Percentiles rank a stretch among this genome's conserved stretches.
phyloP scores from a whole-genome alignment of 2,113 vertebrate genomes.

The Alethe diademata region DNA sequence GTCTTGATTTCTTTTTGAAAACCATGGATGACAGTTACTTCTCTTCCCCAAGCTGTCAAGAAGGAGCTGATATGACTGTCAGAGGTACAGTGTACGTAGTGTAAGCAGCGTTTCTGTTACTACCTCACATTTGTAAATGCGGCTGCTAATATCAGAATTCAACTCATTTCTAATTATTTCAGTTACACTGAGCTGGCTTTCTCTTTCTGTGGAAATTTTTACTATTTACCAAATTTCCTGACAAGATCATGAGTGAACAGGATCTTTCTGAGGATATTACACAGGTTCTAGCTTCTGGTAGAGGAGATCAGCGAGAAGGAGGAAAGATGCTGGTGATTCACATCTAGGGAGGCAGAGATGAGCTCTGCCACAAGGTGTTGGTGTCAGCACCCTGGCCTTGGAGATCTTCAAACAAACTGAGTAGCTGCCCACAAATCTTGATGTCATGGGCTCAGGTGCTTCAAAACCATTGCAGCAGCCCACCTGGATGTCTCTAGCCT shows the following conservation, averaged over 20 bases:
- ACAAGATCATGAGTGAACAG: not conserved
- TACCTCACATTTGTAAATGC: not conserved
- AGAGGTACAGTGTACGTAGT: not conserved
- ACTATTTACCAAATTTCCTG: not conserved
- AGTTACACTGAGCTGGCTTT: not conserved
- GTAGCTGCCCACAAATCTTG: not conserved
- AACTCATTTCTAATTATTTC: not conserved
- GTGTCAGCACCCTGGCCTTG: not conserved
- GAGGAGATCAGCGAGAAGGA: not conserved
- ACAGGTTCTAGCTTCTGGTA: not conserved
- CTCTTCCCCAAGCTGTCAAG: not conserved
- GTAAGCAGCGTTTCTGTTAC: not conserved
- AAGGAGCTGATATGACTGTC: not conserved
- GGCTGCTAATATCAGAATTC: not conserved
- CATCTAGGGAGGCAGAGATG: not conserved
- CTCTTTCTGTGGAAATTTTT: not conserved
- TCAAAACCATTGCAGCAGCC: accelerated
- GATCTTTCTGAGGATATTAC: not conserved
- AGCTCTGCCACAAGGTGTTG: not conserved
- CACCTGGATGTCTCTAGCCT: not conserved
- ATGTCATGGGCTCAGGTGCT: not conserved
- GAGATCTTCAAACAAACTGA: not conserved
- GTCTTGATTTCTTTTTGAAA: conserved; percentile 16
- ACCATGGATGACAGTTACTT: not conserved
- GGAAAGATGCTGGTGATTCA: not conserved